Percentiles rank a stretch among this genome's conserved stretches.
These are phyloP conservation scores for Pseudorhiza aurosa DNA, from an alignment of 30 jellyfish, hydroid and myxozoan species.

Conservation along the genomic window DNA sequence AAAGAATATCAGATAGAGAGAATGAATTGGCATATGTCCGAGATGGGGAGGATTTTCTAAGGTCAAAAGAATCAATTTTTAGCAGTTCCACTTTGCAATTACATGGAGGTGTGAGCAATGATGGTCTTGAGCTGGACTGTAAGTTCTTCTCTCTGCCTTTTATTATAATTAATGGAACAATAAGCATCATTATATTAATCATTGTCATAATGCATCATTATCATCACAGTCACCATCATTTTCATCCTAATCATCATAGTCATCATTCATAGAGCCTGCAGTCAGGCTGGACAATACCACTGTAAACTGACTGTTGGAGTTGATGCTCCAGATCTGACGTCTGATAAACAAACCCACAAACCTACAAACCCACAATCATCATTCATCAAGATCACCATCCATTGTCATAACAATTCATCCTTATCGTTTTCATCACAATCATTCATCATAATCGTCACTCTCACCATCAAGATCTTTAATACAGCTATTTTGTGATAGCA, in stretches of 20 bases:
- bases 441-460: too few species aligned
- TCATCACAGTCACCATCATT: not conserved
- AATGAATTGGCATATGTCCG: not conserved
- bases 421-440: too few species aligned
- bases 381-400: too few species aligned
- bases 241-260: not conserved
- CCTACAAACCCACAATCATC: too few species aligned
- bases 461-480: too few species aligned
- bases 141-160: not conserved
- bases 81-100: constrained; percentile 63
- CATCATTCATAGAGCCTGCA: too few species aligned
- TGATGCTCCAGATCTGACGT: too few species aligned
- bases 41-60: constrained; percentile 23
- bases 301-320: too few species aligned
- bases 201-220: not conserved
- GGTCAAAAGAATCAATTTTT: constrained; percentile 60
- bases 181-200: not conserved
- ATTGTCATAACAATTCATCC: too few species aligned
- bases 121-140: constrained; percentile 62
- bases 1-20: not conserved
- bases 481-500: too few species aligned
- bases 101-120: constrained; percentile 47
- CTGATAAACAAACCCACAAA: too few species aligned
- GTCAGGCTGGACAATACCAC: too few species aligned
- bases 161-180: not conserved